Evolutionary conservation across 2,113 vertebrate genomes (phyloP), one percentile per base, ranked within the genome.

Genomic region (Zeus faber): DNA sequence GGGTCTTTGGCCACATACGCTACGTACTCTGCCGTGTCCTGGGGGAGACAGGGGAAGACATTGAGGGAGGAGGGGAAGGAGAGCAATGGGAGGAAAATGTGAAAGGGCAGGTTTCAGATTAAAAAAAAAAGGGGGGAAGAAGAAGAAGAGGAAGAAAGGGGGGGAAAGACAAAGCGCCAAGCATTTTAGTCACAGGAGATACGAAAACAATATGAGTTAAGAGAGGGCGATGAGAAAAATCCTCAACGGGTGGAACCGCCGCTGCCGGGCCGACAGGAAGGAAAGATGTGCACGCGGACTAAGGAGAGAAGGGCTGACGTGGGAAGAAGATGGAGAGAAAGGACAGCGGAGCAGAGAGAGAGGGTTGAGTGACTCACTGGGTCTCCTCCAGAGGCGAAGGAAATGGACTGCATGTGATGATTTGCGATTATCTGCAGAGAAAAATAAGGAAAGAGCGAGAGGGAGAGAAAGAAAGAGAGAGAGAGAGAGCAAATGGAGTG

Each of bases 1-100:
- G 96, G 95, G 70, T 98, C 96, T 95, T 98, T 98, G 92, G 96
- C 96, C 89, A 98, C 96, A 2, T 98, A 91, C 55, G 90, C 90
- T 87, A 90, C 89, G 57, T 90, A 91, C 74, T 90, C 90, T 43
- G 89, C 90, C 39, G 89, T 90, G 37, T 90, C 89, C 89, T 90
- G 52, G 20, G 37, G 43, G 37, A 67, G 41, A 74, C 40, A 56
- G 17, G 59, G 62, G 48, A 29, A 61, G 49, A 55, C 18, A 49
- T 46, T 82, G 58, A 71, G 41, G 41, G 43, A 25, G 53, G 26
- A 17, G 44, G 24, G 20, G 33, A 7, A 47, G 22, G 45, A 44
- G 26, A 18, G 25, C n/a, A 39, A 37, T 37, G 33, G n/a, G 13
- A 17, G 16, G 16, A 55, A 21, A 58, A 70, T 67, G 62, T 23